Conservation (phyloP, 2,113 vertebrate genomes). For the Columbina picui region DNA sequence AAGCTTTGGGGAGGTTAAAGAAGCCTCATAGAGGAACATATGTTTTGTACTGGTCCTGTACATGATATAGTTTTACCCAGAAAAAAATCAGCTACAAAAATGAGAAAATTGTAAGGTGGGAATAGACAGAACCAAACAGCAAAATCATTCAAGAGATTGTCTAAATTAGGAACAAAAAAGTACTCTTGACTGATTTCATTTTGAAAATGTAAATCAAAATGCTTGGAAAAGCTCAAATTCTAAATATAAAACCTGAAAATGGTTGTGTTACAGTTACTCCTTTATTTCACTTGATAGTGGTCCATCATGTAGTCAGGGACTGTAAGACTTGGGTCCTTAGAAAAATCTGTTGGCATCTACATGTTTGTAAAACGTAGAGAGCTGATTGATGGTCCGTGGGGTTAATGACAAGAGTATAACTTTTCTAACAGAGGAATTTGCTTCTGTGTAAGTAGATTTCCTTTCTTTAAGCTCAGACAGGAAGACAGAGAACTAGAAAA, state of each 20-base stretch:
- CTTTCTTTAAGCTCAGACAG: background rate
- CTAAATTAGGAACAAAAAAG: background rate
- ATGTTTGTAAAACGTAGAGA: background rate
- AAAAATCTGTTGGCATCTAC: background rate
- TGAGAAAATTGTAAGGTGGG: background rate
- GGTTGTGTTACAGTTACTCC: background rate
- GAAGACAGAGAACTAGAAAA: background rate
- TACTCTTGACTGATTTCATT: background rate
- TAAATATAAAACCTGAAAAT: background rate
- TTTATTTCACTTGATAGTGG: background rate
- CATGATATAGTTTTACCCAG: background rate
- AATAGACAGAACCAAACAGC: background rate
- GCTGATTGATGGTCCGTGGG: background rate
- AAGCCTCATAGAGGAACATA: accelerated
- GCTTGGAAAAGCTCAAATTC: background rate
- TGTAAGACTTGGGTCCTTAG: background rate
- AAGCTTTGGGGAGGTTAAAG: background rate
- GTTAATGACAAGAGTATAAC: background rate
- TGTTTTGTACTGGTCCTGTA: background rate
- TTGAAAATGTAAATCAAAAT: background rate
- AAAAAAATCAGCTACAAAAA: background rate
- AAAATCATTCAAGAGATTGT: background rate
- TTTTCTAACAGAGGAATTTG: background rate
- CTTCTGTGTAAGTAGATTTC: background rate
- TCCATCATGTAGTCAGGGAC: background rate